Conservation (phyloP, 2,113 vertebrate genomes). For the Lophochroa leadbeateri region DNA sequence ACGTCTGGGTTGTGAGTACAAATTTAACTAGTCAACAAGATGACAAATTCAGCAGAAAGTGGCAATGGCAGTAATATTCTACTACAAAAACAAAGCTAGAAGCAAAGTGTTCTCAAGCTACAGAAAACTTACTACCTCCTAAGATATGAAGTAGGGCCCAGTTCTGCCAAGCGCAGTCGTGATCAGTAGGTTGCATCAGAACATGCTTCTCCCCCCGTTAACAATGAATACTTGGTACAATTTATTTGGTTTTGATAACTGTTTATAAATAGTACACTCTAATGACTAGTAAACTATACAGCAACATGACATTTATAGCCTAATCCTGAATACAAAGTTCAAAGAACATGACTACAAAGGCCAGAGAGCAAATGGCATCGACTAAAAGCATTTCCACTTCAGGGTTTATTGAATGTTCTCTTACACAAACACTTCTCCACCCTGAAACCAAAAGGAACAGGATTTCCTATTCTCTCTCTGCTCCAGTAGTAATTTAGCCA, state of each 20-base stretch:
- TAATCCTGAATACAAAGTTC: slow-evolving; percentile 72
- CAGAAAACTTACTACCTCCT: slow-evolving; percentile 62
- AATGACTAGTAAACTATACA: slow-evolving; percentile 71
- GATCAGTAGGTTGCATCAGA: slow-evolving; percentile 58
- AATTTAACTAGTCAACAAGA: slow-evolving; percentile 68
- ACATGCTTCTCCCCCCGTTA: slow-evolving; percentile 64
- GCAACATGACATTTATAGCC: slow-evolving; percentile 64
- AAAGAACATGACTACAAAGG: slow-evolving; percentile 70
- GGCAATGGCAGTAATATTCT: slow-evolving; percentile 54
- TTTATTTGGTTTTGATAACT: slow-evolving; percentile 71
- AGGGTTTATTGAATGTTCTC: slow-evolving; percentile 77
- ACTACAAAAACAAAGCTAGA: slow-evolving; percentile 71
- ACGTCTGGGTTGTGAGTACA: slow-evolving; percentile 58
- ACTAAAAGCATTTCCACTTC: slow-evolving; percentile 72
- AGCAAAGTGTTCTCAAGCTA: slow-evolving; percentile 65
- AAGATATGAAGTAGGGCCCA: slow-evolving; percentile 45
- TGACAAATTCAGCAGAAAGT: slow-evolving; percentile 64
- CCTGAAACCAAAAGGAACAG: slow-evolving; percentile 65
- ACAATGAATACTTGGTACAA: slow-evolving; percentile 64
- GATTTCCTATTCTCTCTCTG: slow-evolving; percentile 43
- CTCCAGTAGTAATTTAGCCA: slow-evolving; percentile 60
- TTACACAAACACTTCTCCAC: slow-evolving; percentile 70
- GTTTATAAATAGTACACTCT: slow-evolving; percentile 71
- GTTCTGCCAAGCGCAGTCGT: slow-evolving; percentile 32
- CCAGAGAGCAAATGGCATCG: slow-evolving; percentile 61